These are phyloP conservation scores for Eristalinus sepulchralis DNA, from an alignment of 2,888 invertebrate genomes.

Conservation along the genomic window DNA sequence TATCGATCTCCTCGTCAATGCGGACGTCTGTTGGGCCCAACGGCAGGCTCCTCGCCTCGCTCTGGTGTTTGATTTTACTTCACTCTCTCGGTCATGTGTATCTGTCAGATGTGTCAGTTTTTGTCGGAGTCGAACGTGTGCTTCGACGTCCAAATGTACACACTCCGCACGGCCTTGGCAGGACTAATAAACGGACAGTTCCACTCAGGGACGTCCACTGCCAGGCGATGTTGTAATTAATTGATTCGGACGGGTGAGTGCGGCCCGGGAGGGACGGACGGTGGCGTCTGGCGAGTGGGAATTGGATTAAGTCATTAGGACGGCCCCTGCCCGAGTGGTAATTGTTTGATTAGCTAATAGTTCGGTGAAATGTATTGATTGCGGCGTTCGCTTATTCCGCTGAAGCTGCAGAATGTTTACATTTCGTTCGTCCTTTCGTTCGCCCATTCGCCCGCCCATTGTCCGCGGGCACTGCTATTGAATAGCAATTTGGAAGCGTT, in stretches of 20 bases:
- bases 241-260: slow-evolving; percentile 24
- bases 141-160: slow-evolving; percentile 32
- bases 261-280: not conserved
- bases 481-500: slow-evolving; percentile 32
- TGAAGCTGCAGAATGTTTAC: slow-evolving; percentile 26
- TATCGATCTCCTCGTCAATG: slow-evolving; percentile 24
- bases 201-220: slow-evolving; percentile 8
- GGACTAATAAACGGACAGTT: slow-evolving; percentile 44
- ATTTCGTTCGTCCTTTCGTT: slow-evolving; percentile 8
- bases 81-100: not conserved
- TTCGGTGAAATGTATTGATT: slow-evolving; percentile 58
- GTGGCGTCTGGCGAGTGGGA: not conserved
- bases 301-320: slow-evolving; percentile 59
- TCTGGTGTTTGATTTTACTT: not conserved
- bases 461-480: slow-evolving; percentile 22
- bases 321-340: slow-evolving; percentile 36
- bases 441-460: slow-evolving; percentile 13
- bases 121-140: slow-evolving; percentile 25
- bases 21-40: slow-evolving; percentile 21
- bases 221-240: slow-evolving; percentile 39
- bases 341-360: slow-evolving; percentile 69
- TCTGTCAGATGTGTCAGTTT: not conserved
- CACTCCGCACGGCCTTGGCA: not conserved
- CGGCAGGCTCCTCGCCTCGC: not conserved
- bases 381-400: slow-evolving; percentile 13